Percentiles rank a stretch among this genome's conserved stretches.
Evolutionary conservation across 2,113 vertebrate species (phyloP).

Genomic region (Laticauda laticaudata): DNA sequence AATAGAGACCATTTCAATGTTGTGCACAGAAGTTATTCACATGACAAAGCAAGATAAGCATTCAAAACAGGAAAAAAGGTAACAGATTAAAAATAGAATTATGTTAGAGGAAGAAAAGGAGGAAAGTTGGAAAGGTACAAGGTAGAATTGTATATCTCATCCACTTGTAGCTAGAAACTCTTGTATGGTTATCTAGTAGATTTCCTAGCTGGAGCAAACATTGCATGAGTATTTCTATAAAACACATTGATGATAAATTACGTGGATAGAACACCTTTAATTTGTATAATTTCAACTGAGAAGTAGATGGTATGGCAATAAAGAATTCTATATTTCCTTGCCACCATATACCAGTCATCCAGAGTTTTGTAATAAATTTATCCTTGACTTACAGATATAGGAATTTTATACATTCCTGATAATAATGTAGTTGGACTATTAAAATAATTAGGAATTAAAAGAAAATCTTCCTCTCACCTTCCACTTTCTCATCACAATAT

Average conservation of each 20-base stretch:
- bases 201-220: neutral
- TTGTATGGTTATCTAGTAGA: neutral
- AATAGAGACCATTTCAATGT: neutral
- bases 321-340: neutral
- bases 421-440: neutral
- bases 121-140: neutral
- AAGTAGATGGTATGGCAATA: neutral
- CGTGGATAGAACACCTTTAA: neutral
- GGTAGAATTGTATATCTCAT: neutral
- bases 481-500: neutral
- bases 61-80: neutral
- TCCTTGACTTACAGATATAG: neutral
- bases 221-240: constrained; percentile 1
- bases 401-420: neutral
- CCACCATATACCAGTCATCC: neutral
- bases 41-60: neutral
- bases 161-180: neutral
- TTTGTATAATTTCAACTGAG: neutral
- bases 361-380: neutral
- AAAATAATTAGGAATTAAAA: neutral
- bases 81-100: neutral
- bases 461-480: neutral
- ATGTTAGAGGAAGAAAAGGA: neutral
- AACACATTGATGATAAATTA: neutral
- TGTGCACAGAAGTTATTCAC: neutral